Evolutionary conservation across 2,888 invertebrate species (phyloP).

Genomic region (Unio pictorum): DNA sequence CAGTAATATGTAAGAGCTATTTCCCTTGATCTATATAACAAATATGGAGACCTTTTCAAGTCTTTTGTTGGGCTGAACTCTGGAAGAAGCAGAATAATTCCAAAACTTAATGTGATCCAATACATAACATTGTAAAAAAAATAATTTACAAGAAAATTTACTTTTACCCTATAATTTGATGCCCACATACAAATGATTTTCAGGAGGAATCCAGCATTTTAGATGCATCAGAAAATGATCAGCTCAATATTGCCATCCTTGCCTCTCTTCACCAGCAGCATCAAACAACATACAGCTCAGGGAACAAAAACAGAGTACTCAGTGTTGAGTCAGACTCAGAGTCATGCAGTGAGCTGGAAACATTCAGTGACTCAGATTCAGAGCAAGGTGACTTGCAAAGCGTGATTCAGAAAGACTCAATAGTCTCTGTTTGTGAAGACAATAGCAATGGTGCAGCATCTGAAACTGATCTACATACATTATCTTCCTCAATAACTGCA

Average conservation of each 20-base stretch:
- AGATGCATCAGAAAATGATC: constrained; percentile 73
- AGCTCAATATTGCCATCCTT: constrained; percentile 72
- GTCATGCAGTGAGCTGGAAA: constrained; percentile 65
- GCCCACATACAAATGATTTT: not conserved
- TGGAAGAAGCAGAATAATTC: no score
- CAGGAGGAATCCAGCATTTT: constrained; percentile 62
- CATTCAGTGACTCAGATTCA: constrained; percentile 70
- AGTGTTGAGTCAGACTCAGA: constrained; percentile 38
- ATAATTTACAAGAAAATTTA: no score
- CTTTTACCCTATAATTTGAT: no score
- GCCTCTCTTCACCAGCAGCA: constrained; percentile 66
- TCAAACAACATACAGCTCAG: constrained; percentile 7
- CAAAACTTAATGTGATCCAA: no score
- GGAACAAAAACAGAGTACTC: not conserved
- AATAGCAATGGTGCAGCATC: constrained; percentile 18
- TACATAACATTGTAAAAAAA: no score
- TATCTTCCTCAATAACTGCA: not conserved
- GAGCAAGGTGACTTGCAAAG: no score
- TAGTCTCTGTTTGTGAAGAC: constrained; percentile 10
- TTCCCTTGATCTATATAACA: no score
- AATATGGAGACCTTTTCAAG: no score
- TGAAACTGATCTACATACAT: constrained; percentile 20
- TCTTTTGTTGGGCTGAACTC: no score
- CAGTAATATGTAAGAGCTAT: no score
- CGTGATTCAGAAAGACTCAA: no score